Conservation (phyloP, 2,888 invertebrate species). For the Catocala fraxini region DNA sequence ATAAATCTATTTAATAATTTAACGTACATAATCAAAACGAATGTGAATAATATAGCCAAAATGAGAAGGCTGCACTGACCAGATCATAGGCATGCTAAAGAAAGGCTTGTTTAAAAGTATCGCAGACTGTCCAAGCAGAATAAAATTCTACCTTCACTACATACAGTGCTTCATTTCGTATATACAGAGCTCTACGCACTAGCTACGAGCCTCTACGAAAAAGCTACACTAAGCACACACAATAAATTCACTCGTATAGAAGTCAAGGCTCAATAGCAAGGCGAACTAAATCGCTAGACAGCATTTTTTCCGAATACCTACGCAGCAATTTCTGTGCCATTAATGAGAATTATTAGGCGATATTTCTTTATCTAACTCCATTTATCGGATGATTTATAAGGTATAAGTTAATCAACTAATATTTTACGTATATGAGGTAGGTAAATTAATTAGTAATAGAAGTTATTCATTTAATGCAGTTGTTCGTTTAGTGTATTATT, state of each 20-base stretch:
- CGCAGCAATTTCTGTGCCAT: conserved; percentile 15
- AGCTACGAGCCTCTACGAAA: background rate
- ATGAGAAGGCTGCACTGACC: too few relatives aligned
- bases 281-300: background rate
- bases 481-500: too few relatives aligned
- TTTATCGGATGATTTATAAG: conserved; percentile 42
- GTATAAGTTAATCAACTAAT: conserved; percentile 32
- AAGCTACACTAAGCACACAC: background rate
- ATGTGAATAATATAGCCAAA: too few relatives aligned
- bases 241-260: background rate
- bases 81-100: too few relatives aligned
- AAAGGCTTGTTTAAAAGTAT: too few relatives aligned
- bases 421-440: conserved; percentile 20
- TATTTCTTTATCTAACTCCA: conserved; percentile 41
- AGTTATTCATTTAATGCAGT: conserved; percentile 20
- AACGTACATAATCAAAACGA: too few relatives aligned
- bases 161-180: too few relatives aligned
- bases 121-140: too few relatives aligned
- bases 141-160: too few relatives aligned
- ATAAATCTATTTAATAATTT: too few relatives aligned
- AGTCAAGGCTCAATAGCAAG: background rate
- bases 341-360: conserved; percentile 33
- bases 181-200: too few relatives aligned
- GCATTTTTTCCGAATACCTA: background rate
- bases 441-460: conserved; percentile 17